Base-by-base conservation (phyloP, 1,140 invertebrate genomes). In the Procambarus virginalis region DNA sequence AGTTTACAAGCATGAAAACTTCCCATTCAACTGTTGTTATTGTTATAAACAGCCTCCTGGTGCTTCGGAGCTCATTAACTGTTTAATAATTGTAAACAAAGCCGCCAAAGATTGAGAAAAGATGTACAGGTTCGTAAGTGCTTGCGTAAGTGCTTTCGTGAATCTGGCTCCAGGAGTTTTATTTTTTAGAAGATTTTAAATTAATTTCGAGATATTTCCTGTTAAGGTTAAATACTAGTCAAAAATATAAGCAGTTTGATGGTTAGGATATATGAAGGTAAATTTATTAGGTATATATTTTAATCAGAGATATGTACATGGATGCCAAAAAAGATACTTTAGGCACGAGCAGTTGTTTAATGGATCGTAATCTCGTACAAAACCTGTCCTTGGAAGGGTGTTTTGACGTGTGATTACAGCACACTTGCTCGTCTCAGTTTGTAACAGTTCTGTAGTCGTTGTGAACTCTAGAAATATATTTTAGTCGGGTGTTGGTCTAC, bases 401-500 rank as follows among this genome's bases (percentile, higher is more conserved):
- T 70, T 70, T 34, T 73, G n/a, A 34, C 20, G n/a, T 73, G 6
- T 4, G 5, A 34, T 34, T 34, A 8, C 20, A 12, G 55, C 4
- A 73, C 22, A n/a, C 34, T 34, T 22, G 79, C 79, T 81, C 79
- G 79, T 81, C n/a, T 60, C 14, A 8, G 22, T 60, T 55, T 79
- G 77, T 79, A 60, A 17, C 6, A 73, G n/a, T 81, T 34, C 79
- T 81, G 79, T 51, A 79, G 48, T 45, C 79, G 79, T 81, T 81
- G 79, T 55, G 48, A 81, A 17, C 34, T 81, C 34, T 81, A 60
- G 79, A 81, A 60, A 81, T 81, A 81, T 81, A 81, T 81, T 81
- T 81, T 81, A 81, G 79, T 60, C 51, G 79, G 51, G 77, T 81
- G 79, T 81, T 81, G 79, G 60, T n/a, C 45, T 45, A 58, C 4